Conservation (phyloP, 2,113 vertebrate genomes). For the Psilopogon haemacephalus region DNA sequence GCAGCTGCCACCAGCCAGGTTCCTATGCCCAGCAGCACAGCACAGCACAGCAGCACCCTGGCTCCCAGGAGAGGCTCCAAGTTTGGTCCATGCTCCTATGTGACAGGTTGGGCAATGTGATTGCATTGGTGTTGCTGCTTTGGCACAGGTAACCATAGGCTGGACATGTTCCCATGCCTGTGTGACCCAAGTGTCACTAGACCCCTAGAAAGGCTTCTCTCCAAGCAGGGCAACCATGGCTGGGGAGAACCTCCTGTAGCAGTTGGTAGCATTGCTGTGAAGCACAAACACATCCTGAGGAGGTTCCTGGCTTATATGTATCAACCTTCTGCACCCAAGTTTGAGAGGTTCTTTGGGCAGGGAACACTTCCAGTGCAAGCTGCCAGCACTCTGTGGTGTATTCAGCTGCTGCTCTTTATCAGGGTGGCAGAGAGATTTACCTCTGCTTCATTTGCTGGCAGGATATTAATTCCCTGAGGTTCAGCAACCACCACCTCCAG, state of each 20-base stretch:
- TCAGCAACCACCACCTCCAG: not conserved
- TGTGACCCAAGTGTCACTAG: no score
- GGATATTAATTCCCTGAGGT: not conserved
- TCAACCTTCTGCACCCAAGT: not conserved
- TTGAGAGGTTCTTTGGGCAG: not conserved
- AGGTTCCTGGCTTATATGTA: not conserved
- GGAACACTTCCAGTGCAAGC: not conserved
- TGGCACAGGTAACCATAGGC: not conserved
- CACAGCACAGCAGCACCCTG: not conserved
- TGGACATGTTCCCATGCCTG: not conserved
- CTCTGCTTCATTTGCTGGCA: not conserved
- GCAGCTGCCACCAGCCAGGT: not conserved
- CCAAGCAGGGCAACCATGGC: not conserved
- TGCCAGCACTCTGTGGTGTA: not conserved
- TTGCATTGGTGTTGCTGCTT: not conserved
- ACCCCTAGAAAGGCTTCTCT: not conserved
- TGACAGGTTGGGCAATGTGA: not conserved
- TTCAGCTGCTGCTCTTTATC: not conserved
- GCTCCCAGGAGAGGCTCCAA: not conserved
- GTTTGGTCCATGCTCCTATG: not conserved
- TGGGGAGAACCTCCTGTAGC: not conserved
- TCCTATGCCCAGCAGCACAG: not conserved
- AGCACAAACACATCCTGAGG: fast-evolving
- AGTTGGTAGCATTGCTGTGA: not conserved
- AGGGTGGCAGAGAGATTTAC: not conserved